These are phyloP conservation scores for Pelodytes ibericus DNA, from an alignment of 2,797 vertebrate species.

Conservation along the genomic window DNA sequence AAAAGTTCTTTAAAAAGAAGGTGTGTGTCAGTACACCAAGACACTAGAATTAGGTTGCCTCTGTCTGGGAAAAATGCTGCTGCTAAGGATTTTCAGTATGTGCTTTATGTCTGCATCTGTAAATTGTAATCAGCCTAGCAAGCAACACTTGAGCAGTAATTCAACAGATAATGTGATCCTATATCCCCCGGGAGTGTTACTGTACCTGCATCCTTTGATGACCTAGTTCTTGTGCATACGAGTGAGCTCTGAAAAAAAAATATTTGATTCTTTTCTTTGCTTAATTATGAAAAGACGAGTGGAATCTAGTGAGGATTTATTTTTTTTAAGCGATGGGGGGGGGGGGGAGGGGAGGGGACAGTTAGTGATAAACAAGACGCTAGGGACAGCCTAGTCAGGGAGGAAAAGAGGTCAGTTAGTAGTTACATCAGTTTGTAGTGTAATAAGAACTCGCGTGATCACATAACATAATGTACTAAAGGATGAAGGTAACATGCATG, in stretches of 20 bases:
- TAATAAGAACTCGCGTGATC: constrained; percentile 37
- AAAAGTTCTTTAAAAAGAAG: constrained; percentile 3
- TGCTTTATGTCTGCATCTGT: constrained; percentile 46
- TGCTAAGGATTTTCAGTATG: constrained; percentile 35
- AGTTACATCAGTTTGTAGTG: constrained; percentile 16
- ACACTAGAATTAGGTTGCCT: constrained; percentile 33
- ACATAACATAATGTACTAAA: constrained; percentile 32
- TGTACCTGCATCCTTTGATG: constrained; percentile 20
- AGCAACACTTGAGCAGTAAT: constrained; percentile 49
- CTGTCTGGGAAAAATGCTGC: constrained; percentile 23
- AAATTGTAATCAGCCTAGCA: constrained; percentile 55
- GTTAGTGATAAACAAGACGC: constrained; percentile 45
- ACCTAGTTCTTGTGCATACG: constrained; percentile 58
- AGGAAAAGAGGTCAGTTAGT: constrained; percentile 47
- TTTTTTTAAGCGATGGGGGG: too few relatives aligned
- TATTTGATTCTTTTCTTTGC: constrained; percentile 42
- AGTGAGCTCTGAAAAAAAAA: constrained; percentile 14
- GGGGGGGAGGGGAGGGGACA: too few relatives aligned
- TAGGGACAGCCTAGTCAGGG: constrained; percentile 35
- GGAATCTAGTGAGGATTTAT: constrained; percentile 23
- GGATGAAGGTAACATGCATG: constrained; percentile 16
- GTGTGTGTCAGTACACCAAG: neutral
- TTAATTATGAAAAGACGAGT: constrained; percentile 34
- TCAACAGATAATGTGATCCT: constrained; percentile 50
- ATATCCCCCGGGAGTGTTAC: constrained; percentile 56